Base-by-base conservation (phyloP, 2,888 invertebrate species). In the Lepidocyrtinus sp. region DNA sequence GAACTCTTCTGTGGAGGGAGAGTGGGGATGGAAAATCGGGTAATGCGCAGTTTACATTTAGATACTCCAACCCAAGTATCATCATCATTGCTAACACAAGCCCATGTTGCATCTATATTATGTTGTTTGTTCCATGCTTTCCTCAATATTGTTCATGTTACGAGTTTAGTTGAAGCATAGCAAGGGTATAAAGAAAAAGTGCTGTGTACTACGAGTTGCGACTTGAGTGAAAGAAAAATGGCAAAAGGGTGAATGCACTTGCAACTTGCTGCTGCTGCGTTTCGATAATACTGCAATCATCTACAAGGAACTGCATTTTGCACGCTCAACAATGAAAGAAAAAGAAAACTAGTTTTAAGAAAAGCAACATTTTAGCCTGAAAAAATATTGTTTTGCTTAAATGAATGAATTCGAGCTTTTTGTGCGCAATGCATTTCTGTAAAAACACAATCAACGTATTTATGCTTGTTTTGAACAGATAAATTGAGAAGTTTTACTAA, bases 21-120 rank as follows among this genome's bases (percentile, higher is more conserved):
- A 9, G 36, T 12, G 5, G 7, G 61, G 25, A 62, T 68, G 61
- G 36, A 75, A 59, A 65, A 62, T n/a, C 69, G 46, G 62, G 75
- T 69, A 70, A 70, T 76, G 76, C 76, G 76, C 76, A 76, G 76
- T 76, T 76, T 64, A n/a, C 69, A 67, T 69, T 62, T 69, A 36
- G 64, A 64, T 76, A 68, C 75, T 67, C 68, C 75, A 73, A 26
- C 72, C 36, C 64, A 72, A 25, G 72, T 64, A 72, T 69, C 61
- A 36, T 17, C 36, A 36, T 36, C 36, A 9, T 36, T 12, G 12
- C 36, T 12, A 36, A 36, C 36, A 36, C 7, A 36, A 36, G 12
- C n/a, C n/a, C n/a, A n/a, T n/a, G n/a, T n/a, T n/a, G n/a, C n/a
- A n/a, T n/a, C n/a, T n/a, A n/a, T n/a, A n/a, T n/a, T n/a, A n/a